Conservation (phyloP, 2,888 invertebrate genomes). For the Eupelmus urozonus region DNA sequence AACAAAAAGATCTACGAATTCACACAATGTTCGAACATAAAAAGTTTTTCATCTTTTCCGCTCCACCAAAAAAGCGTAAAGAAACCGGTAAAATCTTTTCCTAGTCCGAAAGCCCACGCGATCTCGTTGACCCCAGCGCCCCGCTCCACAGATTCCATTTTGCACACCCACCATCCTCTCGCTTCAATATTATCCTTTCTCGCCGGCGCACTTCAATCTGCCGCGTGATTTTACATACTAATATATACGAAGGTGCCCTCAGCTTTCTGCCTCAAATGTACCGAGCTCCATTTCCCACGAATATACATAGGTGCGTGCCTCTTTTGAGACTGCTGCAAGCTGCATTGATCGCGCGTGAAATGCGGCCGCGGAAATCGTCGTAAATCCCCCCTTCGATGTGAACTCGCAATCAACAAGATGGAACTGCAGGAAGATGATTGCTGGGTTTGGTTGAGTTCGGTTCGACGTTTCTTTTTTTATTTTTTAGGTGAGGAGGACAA, state of each 20-base stretch:
- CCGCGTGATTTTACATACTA: constrained; percentile 11
- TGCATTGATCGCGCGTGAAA: constrained; percentile 21
- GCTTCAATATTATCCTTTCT: not conserved
- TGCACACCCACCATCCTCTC: not conserved
- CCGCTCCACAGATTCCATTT: not conserved
- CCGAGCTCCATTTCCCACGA: constrained; percentile 3
- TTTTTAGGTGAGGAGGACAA: no score
- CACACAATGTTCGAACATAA: not conserved
- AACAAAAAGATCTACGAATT: no score
- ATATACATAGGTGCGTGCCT: not conserved
- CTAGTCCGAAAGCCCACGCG: not conserved
- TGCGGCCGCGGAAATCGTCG: constrained; percentile 11
- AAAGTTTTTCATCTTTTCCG: not conserved
- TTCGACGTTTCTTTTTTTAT: not conserved
- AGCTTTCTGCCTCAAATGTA: not conserved
- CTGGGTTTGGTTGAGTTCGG: no score
- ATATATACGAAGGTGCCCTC: constrained; percentile 7
- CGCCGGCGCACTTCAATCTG: not conserved
- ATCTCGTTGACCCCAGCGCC: not conserved
- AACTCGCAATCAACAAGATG: constrained; percentile 30
- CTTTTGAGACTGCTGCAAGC: not conserved
- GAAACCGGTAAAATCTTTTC: not conserved
- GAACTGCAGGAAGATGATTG: no score
- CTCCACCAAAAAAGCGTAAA: not conserved
- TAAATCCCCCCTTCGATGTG: constrained; percentile 9